Evolutionary conservation across 2,113 vertebrate genomes (phyloP).

Genomic region (Mohoua ochrocephala): DNA sequence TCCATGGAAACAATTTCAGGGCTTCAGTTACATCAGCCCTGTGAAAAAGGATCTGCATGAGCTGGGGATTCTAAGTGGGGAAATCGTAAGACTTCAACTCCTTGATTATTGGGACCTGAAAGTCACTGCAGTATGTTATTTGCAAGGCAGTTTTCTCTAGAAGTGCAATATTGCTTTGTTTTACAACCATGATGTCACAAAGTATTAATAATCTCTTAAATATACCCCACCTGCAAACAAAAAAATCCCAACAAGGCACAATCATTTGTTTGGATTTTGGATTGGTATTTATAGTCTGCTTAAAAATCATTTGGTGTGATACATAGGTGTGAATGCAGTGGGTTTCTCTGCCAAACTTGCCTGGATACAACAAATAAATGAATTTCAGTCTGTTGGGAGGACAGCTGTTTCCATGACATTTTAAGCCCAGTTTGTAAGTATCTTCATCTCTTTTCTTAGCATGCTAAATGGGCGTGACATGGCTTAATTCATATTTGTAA

Average conservation of each 20-base stretch:
- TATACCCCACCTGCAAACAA: background rate
- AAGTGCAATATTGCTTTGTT: background rate
- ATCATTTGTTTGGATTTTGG: background rate
- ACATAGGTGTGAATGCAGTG: background rate
- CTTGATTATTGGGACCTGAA: background rate
- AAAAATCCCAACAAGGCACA: background rate
- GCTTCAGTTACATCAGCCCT: background rate
- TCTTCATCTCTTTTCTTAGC: background rate
- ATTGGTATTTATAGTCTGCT: background rate
- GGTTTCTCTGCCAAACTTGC: background rate
- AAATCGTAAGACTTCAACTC: background rate
- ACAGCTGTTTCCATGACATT: background rate
- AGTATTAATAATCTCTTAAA: background rate
- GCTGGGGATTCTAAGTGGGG: background rate
- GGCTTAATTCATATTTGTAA: background rate
- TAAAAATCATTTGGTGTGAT: background rate
- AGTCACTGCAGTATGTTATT: background rate
- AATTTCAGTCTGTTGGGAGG: background rate
- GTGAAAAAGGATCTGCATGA: background rate
- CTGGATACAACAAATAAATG: background rate
- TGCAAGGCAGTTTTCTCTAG: background rate
- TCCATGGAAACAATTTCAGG: background rate
- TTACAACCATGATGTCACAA: background rate
- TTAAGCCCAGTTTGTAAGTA: background rate
- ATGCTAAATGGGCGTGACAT: background rate